Percentiles rank a stretch among this genome's conserved stretches.
Conservation (phyloP, 2,888 invertebrate genomes). For the Heliconius charithonia region DNA sequence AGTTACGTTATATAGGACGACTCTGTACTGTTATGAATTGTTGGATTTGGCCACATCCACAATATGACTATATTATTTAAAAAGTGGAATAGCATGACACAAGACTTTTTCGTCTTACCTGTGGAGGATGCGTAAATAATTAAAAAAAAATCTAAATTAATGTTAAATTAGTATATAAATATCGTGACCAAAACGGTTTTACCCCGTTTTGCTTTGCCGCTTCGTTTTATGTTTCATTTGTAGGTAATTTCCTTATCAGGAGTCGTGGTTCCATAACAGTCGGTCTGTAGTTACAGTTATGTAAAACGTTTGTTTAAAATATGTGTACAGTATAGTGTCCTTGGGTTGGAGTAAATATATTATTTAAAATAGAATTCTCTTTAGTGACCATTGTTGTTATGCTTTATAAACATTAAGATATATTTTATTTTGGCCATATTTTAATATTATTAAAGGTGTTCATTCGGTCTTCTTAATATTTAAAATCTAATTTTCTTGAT, state of each 20-base stretch:
- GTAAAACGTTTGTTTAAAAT: not conserved
- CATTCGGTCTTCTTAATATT: no score
- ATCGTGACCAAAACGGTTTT: not conserved
- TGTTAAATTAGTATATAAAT: not conserved
- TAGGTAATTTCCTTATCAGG: constrained; percentile 20
- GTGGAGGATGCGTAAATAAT: no score
- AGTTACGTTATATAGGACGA: no score
- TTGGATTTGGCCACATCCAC: no score
- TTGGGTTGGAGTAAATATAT: not conserved
- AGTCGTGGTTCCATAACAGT: not conserved
- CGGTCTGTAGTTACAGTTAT: not conserved
- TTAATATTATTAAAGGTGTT: not conserved
- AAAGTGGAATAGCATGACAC: no score
- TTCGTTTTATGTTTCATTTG: not conserved
- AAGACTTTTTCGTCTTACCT: no score
- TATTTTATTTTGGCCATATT: not conserved
- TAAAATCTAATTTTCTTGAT: not conserved
- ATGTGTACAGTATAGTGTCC: not conserved
- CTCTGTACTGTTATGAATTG: no score
- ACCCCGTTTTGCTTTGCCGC: not conserved
- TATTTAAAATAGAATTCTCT: not conserved
- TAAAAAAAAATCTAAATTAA: not conserved
- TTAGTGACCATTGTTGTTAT: not conserved
- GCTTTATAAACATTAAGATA: not conserved
- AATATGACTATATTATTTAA: no score